These are phyloP conservation scores for Luscinia megarhynchos DNA, from an alignment of 2,797 vertebrate genomes.

Conservation along the genomic window DNA sequence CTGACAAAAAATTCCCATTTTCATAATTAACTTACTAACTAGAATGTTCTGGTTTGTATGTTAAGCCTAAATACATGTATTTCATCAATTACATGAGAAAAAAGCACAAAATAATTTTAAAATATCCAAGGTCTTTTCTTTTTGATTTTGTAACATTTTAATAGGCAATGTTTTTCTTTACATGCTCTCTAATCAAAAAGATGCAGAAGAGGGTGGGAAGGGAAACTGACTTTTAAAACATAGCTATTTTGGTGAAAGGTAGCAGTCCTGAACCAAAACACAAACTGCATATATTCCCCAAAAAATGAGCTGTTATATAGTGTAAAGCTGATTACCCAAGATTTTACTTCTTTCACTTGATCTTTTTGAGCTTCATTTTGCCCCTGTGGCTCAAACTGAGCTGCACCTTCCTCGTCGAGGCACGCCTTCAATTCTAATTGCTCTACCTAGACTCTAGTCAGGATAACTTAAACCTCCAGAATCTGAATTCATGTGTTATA, in stretches of 20 bases:
- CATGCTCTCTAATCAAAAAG: background rate
- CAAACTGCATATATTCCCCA: background rate
- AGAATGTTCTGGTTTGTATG: background rate
- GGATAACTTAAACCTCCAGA: background rate
- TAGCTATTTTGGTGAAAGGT: background rate
- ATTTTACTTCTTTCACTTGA: background rate
- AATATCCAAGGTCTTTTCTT: background rate
- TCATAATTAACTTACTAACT: constrained; percentile 25
- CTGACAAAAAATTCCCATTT: background rate
- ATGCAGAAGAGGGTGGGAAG: background rate
- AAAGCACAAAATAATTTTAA: background rate
- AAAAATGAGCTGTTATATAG: background rate
- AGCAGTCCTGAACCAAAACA: background rate
- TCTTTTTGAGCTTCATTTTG: background rate
- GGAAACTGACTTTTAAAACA: background rate
- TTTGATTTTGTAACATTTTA: background rate
- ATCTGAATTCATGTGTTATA: background rate
- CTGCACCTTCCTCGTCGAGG: background rate
- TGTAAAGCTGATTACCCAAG: background rate
- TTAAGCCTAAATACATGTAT: background rate
- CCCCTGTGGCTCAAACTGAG: background rate
- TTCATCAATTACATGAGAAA: background rate
- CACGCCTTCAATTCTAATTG: background rate
- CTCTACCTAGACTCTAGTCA: background rate
- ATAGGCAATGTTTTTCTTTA: background rate